Base-by-base conservation (phyloP, 2,888 invertebrate genomes). In the Amitus sp. region DNA sequence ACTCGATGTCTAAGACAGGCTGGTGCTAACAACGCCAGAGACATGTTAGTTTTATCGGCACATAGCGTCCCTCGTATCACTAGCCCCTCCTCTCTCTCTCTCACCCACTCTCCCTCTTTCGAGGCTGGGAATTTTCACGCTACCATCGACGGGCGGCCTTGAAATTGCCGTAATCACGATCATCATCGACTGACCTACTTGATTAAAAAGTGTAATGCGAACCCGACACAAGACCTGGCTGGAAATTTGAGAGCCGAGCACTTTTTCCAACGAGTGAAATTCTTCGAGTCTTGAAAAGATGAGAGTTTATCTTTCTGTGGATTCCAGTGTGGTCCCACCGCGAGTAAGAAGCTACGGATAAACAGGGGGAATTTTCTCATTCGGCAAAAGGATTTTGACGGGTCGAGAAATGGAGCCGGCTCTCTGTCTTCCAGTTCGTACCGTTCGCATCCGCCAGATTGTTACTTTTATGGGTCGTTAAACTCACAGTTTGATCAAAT, bases 171-270 rank as follows among this genome's bases (percentile, higher is more conserved):
- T 65, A 59, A 66, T 61, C 71, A 67, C 71, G 71, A 71, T 71
- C 70, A 71, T 69, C 71, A 65, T 69, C 71, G 71, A 72, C 75
- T 77, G 77, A 76, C 77, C 77, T 71, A 75, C 65, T 68, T 62
- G 60, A 67, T 58, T 61, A 65, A 66, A 69, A 68, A 65, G 51
- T 51, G 50, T 65, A 68, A 68, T 56, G 46, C 61, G 61, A 67
- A 34, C 47, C 62, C 47, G 52, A 7, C n/a, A n/a, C 52, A 40
- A 51, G 28, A 54, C 50, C 28, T 49, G 53, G 28, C 43, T 50
- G 57, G 58, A 60, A 66, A 63, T 55, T 50, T 48, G 63, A 58
- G 50, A 49, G 28, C 40, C 50, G 42, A 56, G 60, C 47, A 56
- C 19, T 20, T 37, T 37, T 19, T 37, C 37, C 23, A 12, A 2